Evolutionary conservation across 2,113 vertebrate species (phyloP), one percentile per base, ranked within the genome.

Genomic region (Tachysurus fulvidraco): DNA sequence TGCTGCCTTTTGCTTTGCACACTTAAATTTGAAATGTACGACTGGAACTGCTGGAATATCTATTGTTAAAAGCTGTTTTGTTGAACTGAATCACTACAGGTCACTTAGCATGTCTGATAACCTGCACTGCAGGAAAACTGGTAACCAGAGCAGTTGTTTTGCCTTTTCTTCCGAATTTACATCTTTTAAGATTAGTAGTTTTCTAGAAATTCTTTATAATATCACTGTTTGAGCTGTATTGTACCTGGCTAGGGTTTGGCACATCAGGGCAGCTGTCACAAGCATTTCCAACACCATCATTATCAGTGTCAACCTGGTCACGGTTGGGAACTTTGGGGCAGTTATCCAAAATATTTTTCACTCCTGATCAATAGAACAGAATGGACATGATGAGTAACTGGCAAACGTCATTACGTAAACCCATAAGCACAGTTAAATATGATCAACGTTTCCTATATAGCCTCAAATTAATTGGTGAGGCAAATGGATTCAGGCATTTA

Each of bases 251-350:
- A 52, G 98, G 97, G 91, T 99, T 99, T 91, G 93, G 93, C 91
- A 97, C 81, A 52, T 97, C 95, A 23, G 97, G 98, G 87, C 98
- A 99, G 89, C 97, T 99, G 91, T 99, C 98, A 92, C 98, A 99
- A 57, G 93, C 96, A 52, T 99, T 97, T 81, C 98, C 98, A 23
- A 99, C 98, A 3, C 97, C 97, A 0, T 99, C 98, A 4, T 91
- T 94, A 91, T 99, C 98, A 89, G 28, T 92, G 89, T 99, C 98
- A 44, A 83, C 90, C 89, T 99, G 98, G 90, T 97, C 95, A 81
- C 60, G 86, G 81, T 99, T 99, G 46, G 97, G 93, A 73, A 97
- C 94, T 84, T 85, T 95, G 69, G 94, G 97, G 91, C 98, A 99
- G 92, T 99, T 99, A 92, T 99, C 98, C 84, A 97, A 91, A 90